A percentile compares a stretch with the other conserved stretches of the same genome.
phyloP scores from a whole-genome alignment of 2,888 invertebrate species.

The Cosmorhoe ocellata region DNA sequence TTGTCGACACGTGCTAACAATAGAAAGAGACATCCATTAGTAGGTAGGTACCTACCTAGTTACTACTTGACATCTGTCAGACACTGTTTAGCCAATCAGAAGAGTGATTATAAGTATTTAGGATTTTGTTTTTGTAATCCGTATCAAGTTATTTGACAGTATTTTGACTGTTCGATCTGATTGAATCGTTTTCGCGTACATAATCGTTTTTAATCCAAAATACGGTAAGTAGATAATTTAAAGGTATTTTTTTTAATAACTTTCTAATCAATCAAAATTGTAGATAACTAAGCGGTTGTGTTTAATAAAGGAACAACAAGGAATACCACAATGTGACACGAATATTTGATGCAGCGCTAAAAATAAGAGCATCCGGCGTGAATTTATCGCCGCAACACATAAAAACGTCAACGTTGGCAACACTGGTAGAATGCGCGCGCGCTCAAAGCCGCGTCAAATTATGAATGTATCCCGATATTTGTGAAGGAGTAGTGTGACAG shows the following conservation, averaged over 20 bases:
- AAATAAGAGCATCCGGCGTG: constrained; percentile 64
- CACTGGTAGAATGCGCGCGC: constrained; percentile 37
- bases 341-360: constrained; percentile 62
- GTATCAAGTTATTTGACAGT: no score
- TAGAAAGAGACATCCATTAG: constrained; percentile 58
- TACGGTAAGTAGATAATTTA: no score
- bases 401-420: constrained; percentile 70
- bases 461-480: constrained; percentile 75
- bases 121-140: no score
- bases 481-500: constrained; percentile 73
- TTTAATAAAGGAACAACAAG: background rate
- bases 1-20: constrained; percentile 52
- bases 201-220: no score
- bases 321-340: constrained; percentile 11
- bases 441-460: constrained; percentile 73
- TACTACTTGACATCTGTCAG: no score
- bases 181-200: no score
- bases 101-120: no score
- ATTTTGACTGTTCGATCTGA: no score
- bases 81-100: constrained; percentile 1
- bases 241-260: no score
- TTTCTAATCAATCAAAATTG: background rate
- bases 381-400: constrained; percentile 64
- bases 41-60: background rate
- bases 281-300: background rate